Conservation (phyloP, 2,113 vertebrate species). For the Etia nguti region DNA sequence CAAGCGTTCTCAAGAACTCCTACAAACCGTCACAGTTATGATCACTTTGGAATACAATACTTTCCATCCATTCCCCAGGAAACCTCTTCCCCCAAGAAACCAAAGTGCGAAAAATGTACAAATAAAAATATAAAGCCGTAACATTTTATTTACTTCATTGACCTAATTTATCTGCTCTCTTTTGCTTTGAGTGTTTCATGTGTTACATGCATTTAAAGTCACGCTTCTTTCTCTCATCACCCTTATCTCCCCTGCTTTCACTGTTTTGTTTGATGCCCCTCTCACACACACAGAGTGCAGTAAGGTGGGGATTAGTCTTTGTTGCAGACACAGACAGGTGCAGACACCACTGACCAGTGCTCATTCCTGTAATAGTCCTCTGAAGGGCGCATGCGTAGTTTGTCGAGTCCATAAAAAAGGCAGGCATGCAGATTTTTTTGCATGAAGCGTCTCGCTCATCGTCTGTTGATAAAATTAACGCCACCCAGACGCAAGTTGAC, state of each 20-base stretch:
- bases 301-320: not conserved
- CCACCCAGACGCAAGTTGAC: not conserved
- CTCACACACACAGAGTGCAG: not conserved
- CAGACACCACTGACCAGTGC: not conserved
- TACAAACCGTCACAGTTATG: not conserved
- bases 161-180: not conserved
- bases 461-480: not conserved
- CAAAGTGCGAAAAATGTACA: not conserved
- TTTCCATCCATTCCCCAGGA: not conserved
- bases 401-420: not conserved
- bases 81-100: not conserved
- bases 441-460: not conserved
- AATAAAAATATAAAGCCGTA: not conserved
- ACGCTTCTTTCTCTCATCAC: not conserved
- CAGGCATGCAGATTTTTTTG: not conserved
- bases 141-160: not conserved
- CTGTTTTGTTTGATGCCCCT: too few relatives aligned
- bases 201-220: not conserved
- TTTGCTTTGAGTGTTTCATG: not conserved
- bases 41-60: not conserved
- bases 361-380: not conserved
- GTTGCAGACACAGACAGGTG: not conserved
- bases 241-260: not conserved
- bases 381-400: not conserved
- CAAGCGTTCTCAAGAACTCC: not conserved